phyloP scores from a whole-genome alignment of 2,113 vertebrate genomes.

The Brachyistius frenatus region DNA sequence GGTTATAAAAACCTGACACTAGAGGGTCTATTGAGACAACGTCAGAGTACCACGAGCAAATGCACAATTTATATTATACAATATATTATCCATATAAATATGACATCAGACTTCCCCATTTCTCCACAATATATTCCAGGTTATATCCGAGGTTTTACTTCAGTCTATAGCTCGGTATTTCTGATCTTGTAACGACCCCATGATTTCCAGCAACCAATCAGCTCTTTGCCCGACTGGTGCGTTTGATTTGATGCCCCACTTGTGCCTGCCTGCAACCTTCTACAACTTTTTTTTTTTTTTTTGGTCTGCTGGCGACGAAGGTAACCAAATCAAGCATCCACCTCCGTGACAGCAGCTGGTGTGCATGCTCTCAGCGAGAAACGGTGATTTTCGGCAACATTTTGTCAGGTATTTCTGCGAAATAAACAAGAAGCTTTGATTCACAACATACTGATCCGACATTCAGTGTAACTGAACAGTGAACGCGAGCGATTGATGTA shows the following conservation, averaged over 20 bases:
- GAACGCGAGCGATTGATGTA: slow-evolving; percentile 12
- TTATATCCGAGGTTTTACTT: neutral
- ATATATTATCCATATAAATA: no score
- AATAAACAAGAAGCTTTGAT: neutral
- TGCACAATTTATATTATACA: neutral
- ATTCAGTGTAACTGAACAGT: no score
- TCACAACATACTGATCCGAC: neutral
- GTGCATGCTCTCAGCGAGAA: slow-evolving; percentile 6
- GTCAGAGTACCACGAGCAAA: neutral
- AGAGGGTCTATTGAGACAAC: no score
- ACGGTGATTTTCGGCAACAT: neutral
- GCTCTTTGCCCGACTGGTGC: slow-evolving; percentile 42
- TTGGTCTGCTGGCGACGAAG: neutral
- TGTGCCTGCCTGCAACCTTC: neutral
- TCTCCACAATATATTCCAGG: neutral
- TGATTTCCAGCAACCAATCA: slow-evolving; percentile 69
- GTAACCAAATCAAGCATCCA: slow-evolving; percentile 10
- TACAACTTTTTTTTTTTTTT: no score
- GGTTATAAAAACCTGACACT: no score
- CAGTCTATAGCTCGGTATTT: neutral
- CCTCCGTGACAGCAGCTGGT: slow-evolving; percentile 38
- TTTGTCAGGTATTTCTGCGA: neutral
- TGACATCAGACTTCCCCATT: no score
- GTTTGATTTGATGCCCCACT: slow-evolving; percentile 11
- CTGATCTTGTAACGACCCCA: slow-evolving; percentile 8